Conservation (phyloP, 1,140 invertebrate genomes). For the Rhagoletis zephyria region DNA sequence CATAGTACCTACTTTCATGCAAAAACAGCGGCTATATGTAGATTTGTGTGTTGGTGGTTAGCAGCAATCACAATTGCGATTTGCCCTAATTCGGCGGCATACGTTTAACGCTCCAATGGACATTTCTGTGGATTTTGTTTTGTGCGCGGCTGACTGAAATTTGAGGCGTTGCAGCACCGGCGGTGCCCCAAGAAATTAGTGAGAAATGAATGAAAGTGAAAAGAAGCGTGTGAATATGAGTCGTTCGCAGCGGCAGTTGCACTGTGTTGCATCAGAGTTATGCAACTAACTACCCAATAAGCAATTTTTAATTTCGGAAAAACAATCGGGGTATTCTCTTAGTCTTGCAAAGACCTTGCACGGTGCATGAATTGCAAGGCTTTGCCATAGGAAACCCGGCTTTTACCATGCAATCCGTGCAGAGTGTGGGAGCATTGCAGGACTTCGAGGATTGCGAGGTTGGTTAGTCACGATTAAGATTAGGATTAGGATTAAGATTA, state of each 20-base stretch:
- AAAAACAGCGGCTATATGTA: background rate
- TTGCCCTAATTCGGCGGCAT: slow-evolving; percentile 16
- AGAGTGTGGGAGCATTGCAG: too few relatives aligned
- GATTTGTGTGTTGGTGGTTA: background rate
- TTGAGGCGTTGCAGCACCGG: background rate
- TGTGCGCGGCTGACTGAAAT: background rate
- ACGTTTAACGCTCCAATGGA: background rate
- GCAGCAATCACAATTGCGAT: slow-evolving; percentile 13
- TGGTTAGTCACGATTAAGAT: too few relatives aligned
- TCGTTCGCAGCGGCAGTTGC: too few relatives aligned
- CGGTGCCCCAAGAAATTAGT: background rate
- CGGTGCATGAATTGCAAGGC: too few relatives aligned
- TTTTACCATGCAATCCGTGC: too few relatives aligned
- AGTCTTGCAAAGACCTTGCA: too few relatives aligned
- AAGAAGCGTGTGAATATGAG: background rate
- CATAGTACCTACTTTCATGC: background rate
- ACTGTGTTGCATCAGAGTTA: background rate
- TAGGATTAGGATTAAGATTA: too few relatives aligned
- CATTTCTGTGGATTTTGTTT: background rate
- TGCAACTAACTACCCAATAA: too few relatives aligned
- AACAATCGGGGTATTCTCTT: too few relatives aligned
- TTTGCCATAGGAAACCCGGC: too few relatives aligned
- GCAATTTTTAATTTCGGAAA: too few relatives aligned
- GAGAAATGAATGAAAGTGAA: slow-evolving; percentile 30
- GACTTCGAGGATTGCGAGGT: too few relatives aligned